Base-by-base conservation (phyloP, 23 tunicate species). In the Halocynthia roretzi region DNA sequence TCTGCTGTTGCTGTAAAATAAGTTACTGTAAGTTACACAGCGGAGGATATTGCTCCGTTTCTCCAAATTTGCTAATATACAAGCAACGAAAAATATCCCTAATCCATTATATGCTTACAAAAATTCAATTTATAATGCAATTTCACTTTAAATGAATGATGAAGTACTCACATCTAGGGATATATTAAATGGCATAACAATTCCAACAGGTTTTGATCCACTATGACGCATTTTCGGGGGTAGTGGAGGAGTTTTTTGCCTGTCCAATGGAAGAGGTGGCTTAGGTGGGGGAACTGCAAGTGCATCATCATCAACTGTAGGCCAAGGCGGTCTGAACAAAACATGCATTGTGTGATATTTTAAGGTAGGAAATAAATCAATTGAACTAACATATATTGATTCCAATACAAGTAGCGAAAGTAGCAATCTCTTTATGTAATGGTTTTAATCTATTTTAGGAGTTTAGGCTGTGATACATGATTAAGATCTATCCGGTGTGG, bases 101-200 rank as follows among this genome's bases (percentile, higher is more conserved):
- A 18, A 60, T 60, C 44, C 44, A 31, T 0, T 31, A 31, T 31
- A 31, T 4, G 44, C 44, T 31, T 0, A 4, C 2, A 31, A 31
- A 31, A 31, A 31, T 31, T 31, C 44, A 31, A 31, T 31, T 31
- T 31, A 31, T 31, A 31, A 31, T 31, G 44, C 44, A 4, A 4
- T 31, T 31, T 31, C 1, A 31, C 44, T 31, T 31, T 4, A 31
- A 55, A 53, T 54, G 23, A 8, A 57, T 71, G 19, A 48, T 58
- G 20, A 67, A 62, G 56, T 19, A 71, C 88, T 80, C 75, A 89
- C 96, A 62, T 84, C 85, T 23, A 22, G 61, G 0, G 71, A 20
- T 14, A 80, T 78, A 71, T 89, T 89, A 74, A 83, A 83, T 19
- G 96, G 96, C 10, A 88, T 76, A 5, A 89, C 96, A 61, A 89